Evolutionary conservation across 2,797 vertebrate species (phyloP).

Genomic region (Pipistrellus kuhlii): DNA sequence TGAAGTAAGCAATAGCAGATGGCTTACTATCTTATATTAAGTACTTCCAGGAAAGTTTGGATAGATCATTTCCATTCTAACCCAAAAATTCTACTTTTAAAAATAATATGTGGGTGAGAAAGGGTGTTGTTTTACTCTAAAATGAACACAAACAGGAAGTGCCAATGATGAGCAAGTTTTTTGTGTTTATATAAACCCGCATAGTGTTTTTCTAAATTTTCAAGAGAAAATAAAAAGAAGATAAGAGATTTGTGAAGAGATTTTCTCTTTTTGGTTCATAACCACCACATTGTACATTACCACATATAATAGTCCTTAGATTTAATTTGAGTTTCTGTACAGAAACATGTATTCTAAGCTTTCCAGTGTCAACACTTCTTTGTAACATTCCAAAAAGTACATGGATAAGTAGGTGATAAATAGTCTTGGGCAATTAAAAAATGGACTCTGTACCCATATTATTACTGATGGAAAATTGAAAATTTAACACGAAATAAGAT

Average conservation of each 20-base stretch:
- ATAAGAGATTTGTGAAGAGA: constrained; percentile 11
- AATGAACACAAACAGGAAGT: neutral
- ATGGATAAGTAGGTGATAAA: constrained; percentile 25
- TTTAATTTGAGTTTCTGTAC: neutral
- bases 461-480: constrained; percentile 19
- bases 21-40: neutral
- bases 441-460: neutral
- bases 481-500: constrained; percentile 16
- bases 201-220: constrained; percentile 44
- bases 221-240: neutral
- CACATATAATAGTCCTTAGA: neutral
- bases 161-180: constrained; percentile 2
- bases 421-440: neutral
- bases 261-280: constrained; percentile 8
- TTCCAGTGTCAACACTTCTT: constrained; percentile 14
- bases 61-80: neutral
- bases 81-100: neutral
- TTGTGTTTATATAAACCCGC: neutral
- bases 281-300: neutral
- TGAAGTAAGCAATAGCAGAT: neutral
- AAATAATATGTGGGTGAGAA: neutral
- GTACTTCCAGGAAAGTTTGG: neutral
- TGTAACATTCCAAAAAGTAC: neutral
- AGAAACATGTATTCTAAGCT: constrained; percentile 2
- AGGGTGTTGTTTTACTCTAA: neutral